Base-by-base conservation (phyloP, 2,797 vertebrate species). In the Chelidonichthys spinosus region DNA sequence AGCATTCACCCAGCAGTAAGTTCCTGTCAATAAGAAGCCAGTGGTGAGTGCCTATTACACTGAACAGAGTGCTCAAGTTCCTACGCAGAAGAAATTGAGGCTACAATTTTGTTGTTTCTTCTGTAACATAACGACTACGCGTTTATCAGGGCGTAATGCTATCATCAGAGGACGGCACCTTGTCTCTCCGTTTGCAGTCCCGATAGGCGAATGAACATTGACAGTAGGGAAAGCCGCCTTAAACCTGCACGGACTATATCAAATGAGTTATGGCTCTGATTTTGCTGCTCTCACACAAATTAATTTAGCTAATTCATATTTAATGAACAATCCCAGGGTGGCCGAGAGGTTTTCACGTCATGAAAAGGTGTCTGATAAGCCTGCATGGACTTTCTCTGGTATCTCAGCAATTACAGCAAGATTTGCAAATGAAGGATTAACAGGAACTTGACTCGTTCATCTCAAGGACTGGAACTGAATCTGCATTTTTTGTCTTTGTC, bases 351-450 rank as follows among this genome's bases (percentile, higher is more conserved):
- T 63, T 53, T 65, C 32, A 67, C 47, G 44, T 72, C 56, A 55
- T 37, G 15, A 53, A 75, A 39, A 79, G 67, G 59, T 81, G 44
- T 85, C 50, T 73, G 39, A 72, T 82, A 25, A 50, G 39, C 14
- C 33, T n/a, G 11, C 36, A 3, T 35, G 42, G 25, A 67, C 70
- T 70, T 84, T 78, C 54, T 64, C 46, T 46, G 54, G 56, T 66
- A 60, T 85, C 9, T 56, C 55, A 46, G 67, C 32, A 46, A 53
- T 70, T 68, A 33, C 52, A 71, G 52, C 44, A 69, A 55, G 61
- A 79, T 56, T 71, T 79, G 74, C 66, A 78, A 77, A 88, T 78
- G 49, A 83, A 52, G 46, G 77, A 85, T 84, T 75, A 85, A 69
- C 72, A 72, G 43, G 17, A 67, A 33, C 62, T 14, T 63, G 49